Conservation (phyloP, 2,797 vertebrate genomes). For the Lacerta agilis region DNA sequence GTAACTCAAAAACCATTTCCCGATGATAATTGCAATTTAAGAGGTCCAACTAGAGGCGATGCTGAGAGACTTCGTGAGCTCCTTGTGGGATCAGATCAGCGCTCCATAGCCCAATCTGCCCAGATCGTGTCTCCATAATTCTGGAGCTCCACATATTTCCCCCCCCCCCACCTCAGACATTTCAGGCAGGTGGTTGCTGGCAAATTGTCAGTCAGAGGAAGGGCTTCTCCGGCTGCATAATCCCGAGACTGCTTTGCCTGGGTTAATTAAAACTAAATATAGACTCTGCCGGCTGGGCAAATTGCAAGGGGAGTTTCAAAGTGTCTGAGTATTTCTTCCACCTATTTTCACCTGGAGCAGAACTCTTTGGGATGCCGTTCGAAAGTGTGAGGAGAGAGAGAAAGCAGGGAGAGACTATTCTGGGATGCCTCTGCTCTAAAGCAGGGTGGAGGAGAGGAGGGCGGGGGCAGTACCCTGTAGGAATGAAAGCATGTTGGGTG, state of each 20-base stretch:
- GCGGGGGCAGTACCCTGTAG: background rate
- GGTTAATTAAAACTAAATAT: constrained; percentile 50
- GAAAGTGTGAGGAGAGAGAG: too few species aligned
- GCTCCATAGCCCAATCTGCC: too few species aligned
- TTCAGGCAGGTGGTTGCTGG: background rate
- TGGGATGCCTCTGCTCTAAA: background rate
- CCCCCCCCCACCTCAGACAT: background rate
- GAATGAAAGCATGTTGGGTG: background rate
- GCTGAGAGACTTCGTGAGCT: background rate
- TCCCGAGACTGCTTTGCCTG: constrained; percentile 23
- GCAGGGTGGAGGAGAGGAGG: background rate
- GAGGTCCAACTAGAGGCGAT: too few species aligned
- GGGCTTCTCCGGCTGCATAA: constrained; percentile 7
- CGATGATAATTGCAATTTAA: background rate
- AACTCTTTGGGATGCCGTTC: background rate
- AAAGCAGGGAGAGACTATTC: background rate
- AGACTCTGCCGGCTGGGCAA: constrained; percentile 21
- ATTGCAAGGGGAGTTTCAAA: constrained; percentile 27
- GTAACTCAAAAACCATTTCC: background rate
- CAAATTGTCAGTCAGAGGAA: constrained; percentile 26
- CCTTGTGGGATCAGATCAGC: background rate
- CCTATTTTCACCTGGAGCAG: constrained; percentile 18
- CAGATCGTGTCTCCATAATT: background rate
- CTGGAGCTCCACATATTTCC: background rate
- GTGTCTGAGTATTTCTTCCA: background rate